These are phyloP conservation scores for cattle (Bos taurus) DNA, from an alignment of 2,113 vertebrate species.

Conservation along the genomic window ARS-UCD2.0 NC_037338.1:24447001-24447500, in stretches of 20 bases:
- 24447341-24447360: not conserved
- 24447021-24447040: not conserved
- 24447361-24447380: not conserved
- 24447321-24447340: not conserved
- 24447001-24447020: not conserved
- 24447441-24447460: not conserved
- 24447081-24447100: conserved; percentile 29
- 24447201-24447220: conserved; percentile 31
- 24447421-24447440: not conserved
- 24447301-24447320: not conserved
- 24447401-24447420: not conserved
- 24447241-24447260: not conserved
- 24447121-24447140: not conserved
- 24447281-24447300: not conserved
- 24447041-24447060: not conserved
- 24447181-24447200: not conserved
- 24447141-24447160: conserved; percentile 33
- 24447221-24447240: conserved; percentile 45
- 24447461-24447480: not conserved
- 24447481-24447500: not conserved
- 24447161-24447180: conserved; percentile 50
- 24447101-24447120: conserved; percentile 55
- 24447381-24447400: not conserved
- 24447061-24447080: not conserved
- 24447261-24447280: not conserved